A percentile compares a stretch with the other conserved stretches of the same genome.
Conservation (phyloP, 2,797 vertebrate species). For the Chelon labrosus region DNA sequence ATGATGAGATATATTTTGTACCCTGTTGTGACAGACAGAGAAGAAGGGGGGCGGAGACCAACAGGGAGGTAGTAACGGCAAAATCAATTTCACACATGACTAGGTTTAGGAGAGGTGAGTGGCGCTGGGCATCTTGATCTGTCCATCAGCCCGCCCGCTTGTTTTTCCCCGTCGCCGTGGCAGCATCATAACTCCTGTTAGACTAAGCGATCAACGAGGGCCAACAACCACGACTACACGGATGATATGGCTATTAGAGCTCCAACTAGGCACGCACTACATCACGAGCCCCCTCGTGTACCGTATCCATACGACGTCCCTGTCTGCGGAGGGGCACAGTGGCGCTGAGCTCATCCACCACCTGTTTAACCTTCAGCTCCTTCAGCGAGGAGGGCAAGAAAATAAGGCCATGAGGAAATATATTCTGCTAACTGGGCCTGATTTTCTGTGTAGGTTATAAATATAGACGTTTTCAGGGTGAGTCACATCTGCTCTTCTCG, state of each 20-base stretch:
- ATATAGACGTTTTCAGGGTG: neutral
- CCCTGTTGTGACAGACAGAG: slow-evolving; percentile 37
- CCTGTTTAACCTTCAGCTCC: slow-evolving; percentile 41
- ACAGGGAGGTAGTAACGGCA: slow-evolving; percentile 63
- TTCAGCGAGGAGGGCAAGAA: neutral
- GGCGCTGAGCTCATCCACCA: slow-evolving; percentile 21
- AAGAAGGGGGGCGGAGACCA: slow-evolving; percentile 17
- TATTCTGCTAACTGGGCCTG: neutral
- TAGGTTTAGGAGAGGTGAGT: slow-evolving; percentile 65
- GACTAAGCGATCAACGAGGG: slow-evolving; percentile 39
- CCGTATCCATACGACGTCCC: slow-evolving; percentile 25
- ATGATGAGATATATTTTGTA: slow-evolving; percentile 33
- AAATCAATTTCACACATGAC: slow-evolving; percentile 83
- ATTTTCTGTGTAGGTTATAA: neutral
- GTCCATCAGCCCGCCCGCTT: slow-evolving; percentile 59
- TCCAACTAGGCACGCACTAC: slow-evolving; percentile 33
- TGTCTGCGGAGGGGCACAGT: slow-evolving; percentile 25
- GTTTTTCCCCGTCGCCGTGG: neutral
- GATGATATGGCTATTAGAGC: slow-evolving; percentile 59
- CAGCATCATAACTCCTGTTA: slow-evolving; percentile 59
- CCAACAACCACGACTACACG: slow-evolving; percentile 44
- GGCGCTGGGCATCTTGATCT: slow-evolving; percentile 67
- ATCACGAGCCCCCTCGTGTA: neutral
- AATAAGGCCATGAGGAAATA: slow-evolving; percentile 6
- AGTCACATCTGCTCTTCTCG: slow-evolving; percentile 6